Evolutionary conservation across 2,797 vertebrate genomes (phyloP), one percentile per base, ranked within the genome.

Genomic region (Acrossocheilus fasciatus): DNA sequence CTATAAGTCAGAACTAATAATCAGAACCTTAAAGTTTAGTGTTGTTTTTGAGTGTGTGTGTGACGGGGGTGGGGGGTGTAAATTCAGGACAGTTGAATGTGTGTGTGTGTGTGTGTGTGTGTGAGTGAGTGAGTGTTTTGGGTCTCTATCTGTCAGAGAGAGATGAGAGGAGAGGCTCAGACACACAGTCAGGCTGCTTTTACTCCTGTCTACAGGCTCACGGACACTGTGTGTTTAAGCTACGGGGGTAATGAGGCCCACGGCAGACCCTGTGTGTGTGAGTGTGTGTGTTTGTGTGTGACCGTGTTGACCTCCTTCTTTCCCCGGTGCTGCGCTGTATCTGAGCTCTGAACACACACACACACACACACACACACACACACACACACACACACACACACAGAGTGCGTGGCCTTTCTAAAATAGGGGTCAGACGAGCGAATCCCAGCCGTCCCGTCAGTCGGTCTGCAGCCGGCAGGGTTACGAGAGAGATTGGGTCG

Each of bases 341-440:
- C 14, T 52, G 82, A 41, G 69, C 52, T 64, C 41, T 43, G 77
- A 82, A 82, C 80, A 83, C 86, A 83, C 11, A 62, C 86, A 83
- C 11, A 62, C 57, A 81, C 78, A 80, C 86, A 82, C 75, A 77
- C 34, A 64, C n/a, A 26, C 57, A 30, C 86, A 83, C 11, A 62
- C 57, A 81, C 78, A 80, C 86, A 83, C 11, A 62, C 57, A 81
- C 78, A 80, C 86, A 82, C 75, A 77, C 34, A 64, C n/a, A 26
- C 57, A 30, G 6, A 68, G 30, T 9, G n/a, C 45, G 86, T 86
- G 81, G 79, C 86, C 86, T 85, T 72, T 85, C 80, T 62, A 68
- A 88, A 89, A 89, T 88, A 85, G 87, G 78, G 89, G 87, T 88
- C 87, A 86, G 57, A 66, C 18, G 72, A 83, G 17, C 26, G 30